Percentiles rank a stretch among this genome's conserved stretches.
phyloP scores from a whole-genome alignment of 1,140 invertebrate genomes.

The Oryzaephilus surinamensis region DNA sequence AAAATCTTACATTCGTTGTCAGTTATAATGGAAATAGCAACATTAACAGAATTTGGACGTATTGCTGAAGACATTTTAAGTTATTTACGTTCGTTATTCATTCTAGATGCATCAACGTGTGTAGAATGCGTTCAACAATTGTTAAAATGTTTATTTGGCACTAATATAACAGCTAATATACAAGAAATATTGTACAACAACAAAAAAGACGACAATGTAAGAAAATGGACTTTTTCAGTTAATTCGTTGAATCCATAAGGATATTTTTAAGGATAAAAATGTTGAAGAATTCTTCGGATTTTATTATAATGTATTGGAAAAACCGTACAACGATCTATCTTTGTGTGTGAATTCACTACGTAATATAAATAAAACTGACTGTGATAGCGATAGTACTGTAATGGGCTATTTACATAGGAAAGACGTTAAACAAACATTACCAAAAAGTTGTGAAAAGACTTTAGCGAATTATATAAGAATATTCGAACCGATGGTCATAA shows the following conservation, averaged over 20 bases:
- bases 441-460: conserved; percentile 48
- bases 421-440: conserved; percentile 36
- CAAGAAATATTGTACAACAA: conserved; percentile 10
- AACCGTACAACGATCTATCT: conserved; percentile 26
- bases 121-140: conserved; percentile 74
- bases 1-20: conserved; percentile 55
- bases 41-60: conserved; percentile 58
- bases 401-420: conserved; percentile 38
- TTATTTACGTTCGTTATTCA: conserved; percentile 63
- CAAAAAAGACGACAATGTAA: conserved; percentile 11
- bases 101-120: conserved; percentile 56
- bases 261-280: conserved; percentile 2
- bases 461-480: conserved; percentile 72
- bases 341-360: conserved; percentile 25
- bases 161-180: conserved; percentile 57
- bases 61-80: conserved; percentile 71
- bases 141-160: conserved; percentile 72
- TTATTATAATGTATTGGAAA: conserved; percentile 30
- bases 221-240: not conserved
- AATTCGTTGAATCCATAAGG: conserved; percentile 1
- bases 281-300: conserved; percentile 19
- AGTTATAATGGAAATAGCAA: conserved; percentile 66
- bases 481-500: conserved; percentile 85
- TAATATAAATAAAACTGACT: conserved; percentile 25
- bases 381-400: conserved; percentile 26